phyloP scores from a whole-genome alignment of 2,888 invertebrate species.

The Horisme vitalbata region DNA sequence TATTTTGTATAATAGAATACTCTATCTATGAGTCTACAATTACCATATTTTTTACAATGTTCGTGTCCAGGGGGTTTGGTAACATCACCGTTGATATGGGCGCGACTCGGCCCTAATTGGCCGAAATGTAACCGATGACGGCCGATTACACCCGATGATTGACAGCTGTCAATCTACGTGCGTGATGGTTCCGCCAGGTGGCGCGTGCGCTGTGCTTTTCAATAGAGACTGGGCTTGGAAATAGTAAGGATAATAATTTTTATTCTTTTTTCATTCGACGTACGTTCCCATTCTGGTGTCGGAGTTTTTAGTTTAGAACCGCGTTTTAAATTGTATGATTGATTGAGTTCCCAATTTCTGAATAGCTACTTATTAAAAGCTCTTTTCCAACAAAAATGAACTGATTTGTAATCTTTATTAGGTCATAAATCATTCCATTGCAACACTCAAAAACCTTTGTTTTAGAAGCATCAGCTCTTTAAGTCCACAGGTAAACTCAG shows the following conservation, averaged over 20 bases:
- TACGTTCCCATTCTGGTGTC: too few relatives aligned
- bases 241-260: too few relatives aligned
- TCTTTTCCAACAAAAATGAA: constrained; percentile 40
- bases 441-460: constrained; percentile 40
- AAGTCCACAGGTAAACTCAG: constrained; percentile 2
- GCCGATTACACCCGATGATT: constrained; percentile 68
- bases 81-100: constrained; percentile 55
- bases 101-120: constrained; percentile 61
- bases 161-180: constrained; percentile 75
- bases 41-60: constrained; percentile 47
- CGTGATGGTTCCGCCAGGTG: constrained; percentile 62
- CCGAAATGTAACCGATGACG: constrained; percentile 69
- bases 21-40: constrained; percentile 12
- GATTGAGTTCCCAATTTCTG: constrained; percentile 12
- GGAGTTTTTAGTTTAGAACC: too few relatives aligned
- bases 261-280: too few relatives aligned
- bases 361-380: constrained; percentile 19
- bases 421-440: constrained; percentile 43
- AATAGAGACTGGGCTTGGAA: constrained; percentile 19
- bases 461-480: constrained; percentile 37
- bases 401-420: constrained; percentile 34
- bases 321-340: constrained; percentile 20
- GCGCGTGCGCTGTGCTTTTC: constrained; percentile 51
- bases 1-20: too few relatives aligned
- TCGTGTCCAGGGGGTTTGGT: constrained; percentile 26